A percentile compares a stretch with the other conserved stretches of the same genome.
Evolutionary conservation across 2,797 vertebrate genomes (phyloP).

Genomic region (Mus caroli): DNA sequence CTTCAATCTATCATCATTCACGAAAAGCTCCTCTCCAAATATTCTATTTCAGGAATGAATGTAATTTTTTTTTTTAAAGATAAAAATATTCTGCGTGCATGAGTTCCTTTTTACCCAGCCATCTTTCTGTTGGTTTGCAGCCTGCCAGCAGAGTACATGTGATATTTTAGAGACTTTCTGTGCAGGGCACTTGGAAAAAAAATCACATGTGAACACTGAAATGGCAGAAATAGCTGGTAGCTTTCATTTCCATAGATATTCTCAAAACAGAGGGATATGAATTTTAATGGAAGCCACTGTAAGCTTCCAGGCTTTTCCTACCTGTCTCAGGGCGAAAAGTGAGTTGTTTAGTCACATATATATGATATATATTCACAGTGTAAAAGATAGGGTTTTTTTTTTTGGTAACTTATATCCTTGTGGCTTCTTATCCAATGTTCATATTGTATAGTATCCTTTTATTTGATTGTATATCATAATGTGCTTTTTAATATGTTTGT

Average conservation of each 20-base stretch:
- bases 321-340: conserved; percentile 41
- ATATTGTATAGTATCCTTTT: not conserved
- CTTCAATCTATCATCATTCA: conserved; percentile 80
- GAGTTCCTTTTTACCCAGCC: conserved; percentile 68
- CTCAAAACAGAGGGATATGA: not conserved
- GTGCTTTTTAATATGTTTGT: not conserved
- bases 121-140: conserved; percentile 55
- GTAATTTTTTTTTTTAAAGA: conserved; percentile 61
- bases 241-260: conserved; percentile 47
- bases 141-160: conserved; percentile 38
- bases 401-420: not conserved
- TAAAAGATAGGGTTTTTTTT: not conserved
- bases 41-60: conserved; percentile 76
- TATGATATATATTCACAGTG: not conserved
- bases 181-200: not conserved
- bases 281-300: conserved; percentile 53
- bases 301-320: conserved; percentile 20
- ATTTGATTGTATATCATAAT: not conserved
- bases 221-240: conserved; percentile 40
- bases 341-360: not conserved
- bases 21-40: conserved; percentile 76
- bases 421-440: not conserved
- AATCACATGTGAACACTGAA: conserved; percentile 45
- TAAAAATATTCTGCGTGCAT: conserved; percentile 66
- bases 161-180: conserved; percentile 63